These are phyloP conservation scores for Macrophya alboannulata DNA, from an alignment of 2,888 invertebrate genomes.

Conservation along the genomic window DNA sequence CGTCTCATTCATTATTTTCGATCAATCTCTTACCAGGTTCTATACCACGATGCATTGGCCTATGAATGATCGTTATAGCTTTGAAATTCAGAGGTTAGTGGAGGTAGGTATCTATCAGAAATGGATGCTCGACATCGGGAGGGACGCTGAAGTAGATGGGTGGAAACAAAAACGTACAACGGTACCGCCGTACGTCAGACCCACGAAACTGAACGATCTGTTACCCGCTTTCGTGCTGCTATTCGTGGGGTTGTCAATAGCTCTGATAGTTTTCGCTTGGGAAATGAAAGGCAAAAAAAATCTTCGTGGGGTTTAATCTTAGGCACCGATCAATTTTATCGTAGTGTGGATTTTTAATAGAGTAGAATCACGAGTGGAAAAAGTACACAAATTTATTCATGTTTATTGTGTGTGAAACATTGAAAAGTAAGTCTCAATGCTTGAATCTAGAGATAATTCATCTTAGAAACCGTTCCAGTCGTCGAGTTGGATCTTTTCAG, in stretches of 20 bases:
- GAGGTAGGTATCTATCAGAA: slow-evolving; percentile 20
- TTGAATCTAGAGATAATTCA: no score
- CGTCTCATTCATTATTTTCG: not conserved
- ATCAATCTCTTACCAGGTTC: not conserved
- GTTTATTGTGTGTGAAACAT: no score
- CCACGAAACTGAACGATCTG: not conserved
- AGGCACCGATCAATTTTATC: not conserved
- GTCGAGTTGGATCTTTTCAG: no score
- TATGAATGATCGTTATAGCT: slow-evolving; percentile 25
- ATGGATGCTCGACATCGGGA: slow-evolving; percentile 7
- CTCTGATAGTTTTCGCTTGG: slow-evolving; percentile 1
- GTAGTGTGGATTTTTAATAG: not conserved
- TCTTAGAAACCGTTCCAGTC: no score
- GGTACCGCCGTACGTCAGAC: not conserved
- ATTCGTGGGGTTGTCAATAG: not conserved
- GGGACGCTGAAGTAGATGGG: not conserved
- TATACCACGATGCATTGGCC: slow-evolving; percentile 15
- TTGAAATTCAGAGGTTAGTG: not conserved
- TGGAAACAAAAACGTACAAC: not conserved
- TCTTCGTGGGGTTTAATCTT: not conserved
- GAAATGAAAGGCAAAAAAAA: not conserved
- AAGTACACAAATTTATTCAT: not conserved
- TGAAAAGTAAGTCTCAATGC: no score
- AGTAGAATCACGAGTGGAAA: not conserved
- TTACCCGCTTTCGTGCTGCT: slow-evolving; percentile 25